Base-by-base conservation (phyloP, 2,113 vertebrate species). In the Himantopus leucocephalus region DNA sequence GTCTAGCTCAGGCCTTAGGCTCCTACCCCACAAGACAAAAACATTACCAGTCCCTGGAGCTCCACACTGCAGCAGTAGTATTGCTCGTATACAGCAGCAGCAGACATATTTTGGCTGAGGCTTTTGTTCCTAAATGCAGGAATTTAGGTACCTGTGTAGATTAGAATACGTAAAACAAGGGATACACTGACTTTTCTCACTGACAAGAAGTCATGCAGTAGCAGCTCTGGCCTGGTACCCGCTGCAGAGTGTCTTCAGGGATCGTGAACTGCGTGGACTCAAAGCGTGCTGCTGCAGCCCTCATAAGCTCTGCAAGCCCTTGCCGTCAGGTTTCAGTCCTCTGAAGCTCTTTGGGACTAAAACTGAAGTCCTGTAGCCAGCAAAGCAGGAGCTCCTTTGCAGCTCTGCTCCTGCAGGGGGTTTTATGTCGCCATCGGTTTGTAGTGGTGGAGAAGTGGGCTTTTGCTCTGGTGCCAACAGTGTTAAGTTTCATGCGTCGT, bases 281-380 rank as follows among this genome's bases (percentile, higher is more conserved):
- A 18, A 22, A 27, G 22, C 0, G 0, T 53, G 32, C 23, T 32
- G 5, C 43, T 22, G 32, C 10, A 37, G 12, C 5, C 1, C 24
- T 41, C 56, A 6, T 0, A 9, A 45, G 16, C 14, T 87, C 55
- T 71, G 29, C 29, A 56, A 60, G 35, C 16, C 11, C 26, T 56
- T 67, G 30, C 41, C 8, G 1, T 63, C 30, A 26, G 39, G 24
- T 67, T 67, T 39, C 41, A 52, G 75, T 43, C 16, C 27, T 21
- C 26, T 24, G n/a, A 80, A 71, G 34, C 6, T 53, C 37, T 68
- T 21, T 35, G 26, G 30, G 53, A n/a, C 58, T 80, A 72, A 63
- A 63, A 19, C 4, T 47, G 37, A 35, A 48, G 3, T 63, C 22
- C 29, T 50, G 15, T 5, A 21, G 22, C 37, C 63, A 86, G 21